These are phyloP conservation scores for Cyprinodon diabolis DNA, from an alignment of 2,797 vertebrate species.

Conservation along the genomic window DNA sequence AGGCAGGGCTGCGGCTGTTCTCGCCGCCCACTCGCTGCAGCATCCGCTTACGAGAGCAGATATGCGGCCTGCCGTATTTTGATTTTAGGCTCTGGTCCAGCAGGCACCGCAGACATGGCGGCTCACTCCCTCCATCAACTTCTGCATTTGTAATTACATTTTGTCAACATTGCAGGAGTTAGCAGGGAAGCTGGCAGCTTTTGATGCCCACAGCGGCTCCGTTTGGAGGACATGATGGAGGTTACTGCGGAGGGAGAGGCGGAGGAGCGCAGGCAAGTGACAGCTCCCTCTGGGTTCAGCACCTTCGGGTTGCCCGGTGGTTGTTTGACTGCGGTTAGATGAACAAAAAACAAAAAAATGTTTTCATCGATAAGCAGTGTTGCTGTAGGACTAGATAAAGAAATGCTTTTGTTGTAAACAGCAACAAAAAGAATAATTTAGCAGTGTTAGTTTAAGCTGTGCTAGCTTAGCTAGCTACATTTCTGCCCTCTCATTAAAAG, in stretches of 20 bases:
- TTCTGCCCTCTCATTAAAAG: not conserved
- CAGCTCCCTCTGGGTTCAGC: slow-evolving; percentile 3
- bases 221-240: slow-evolving; percentile 76
- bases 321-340: not conserved
- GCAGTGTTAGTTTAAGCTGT: not conserved
- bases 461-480: slow-evolving; percentile 43
- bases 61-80: slow-evolving; percentile 59
- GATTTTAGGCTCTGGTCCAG: slow-evolving; percentile 23
- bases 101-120: slow-evolving; percentile 55
- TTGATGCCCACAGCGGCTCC: slow-evolving; percentile 39
- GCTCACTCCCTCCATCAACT: slow-evolving; percentile 14
- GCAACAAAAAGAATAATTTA: not conserved
- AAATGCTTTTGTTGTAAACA: not conserved
- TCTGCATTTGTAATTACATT: not conserved
- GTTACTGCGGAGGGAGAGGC: slow-evolving; percentile 65
- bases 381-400: not conserved
- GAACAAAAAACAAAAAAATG: not conserved
- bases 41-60: slow-evolving; percentile 27
- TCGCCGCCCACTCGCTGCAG: slow-evolving; percentile 43
- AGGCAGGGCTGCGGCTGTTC: slow-evolving; percentile 11
- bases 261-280: slow-evolving; percentile 75
- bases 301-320: slow-evolving; percentile 2
- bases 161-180: not conserved
- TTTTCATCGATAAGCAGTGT: rapidly evolving
- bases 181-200: slow-evolving; percentile 47